Conservation (phyloP, 2,888 invertebrate genomes). For the Nemurella pictetii region DNA sequence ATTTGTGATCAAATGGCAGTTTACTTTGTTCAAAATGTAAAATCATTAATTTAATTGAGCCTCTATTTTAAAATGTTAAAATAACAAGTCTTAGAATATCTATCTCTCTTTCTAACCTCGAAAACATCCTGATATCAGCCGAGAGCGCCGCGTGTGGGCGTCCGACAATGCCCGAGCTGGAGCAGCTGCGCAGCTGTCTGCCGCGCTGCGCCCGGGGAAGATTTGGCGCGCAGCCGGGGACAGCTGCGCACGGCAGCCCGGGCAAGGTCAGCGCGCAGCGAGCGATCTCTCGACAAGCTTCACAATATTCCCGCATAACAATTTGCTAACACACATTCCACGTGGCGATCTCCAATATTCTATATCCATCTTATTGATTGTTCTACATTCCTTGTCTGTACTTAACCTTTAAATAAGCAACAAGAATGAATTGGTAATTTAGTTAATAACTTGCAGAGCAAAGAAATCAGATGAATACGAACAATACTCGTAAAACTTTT, state of each 20-base stretch:
- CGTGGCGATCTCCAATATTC: not conserved
- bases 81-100: constrained; percentile 18
- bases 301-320: not conserved
- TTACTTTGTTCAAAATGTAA: constrained; percentile 18
- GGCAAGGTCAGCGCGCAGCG: not conserved
- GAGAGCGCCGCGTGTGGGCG: not conserved
- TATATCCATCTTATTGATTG: not conserved
- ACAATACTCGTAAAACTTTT: constrained; percentile 4
- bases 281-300: no score
- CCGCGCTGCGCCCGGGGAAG: constrained; percentile 17
- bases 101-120: not conserved
- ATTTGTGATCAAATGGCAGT: constrained; percentile 8
- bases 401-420: constrained; percentile 3
- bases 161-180: not conserved
- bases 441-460: constrained; percentile 11
- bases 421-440: not conserved
- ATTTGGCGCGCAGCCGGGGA: not conserved
- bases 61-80: constrained; percentile 20
- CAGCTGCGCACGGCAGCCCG: not conserved
- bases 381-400: not conserved
- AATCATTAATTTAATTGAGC: constrained; percentile 20
- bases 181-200: not conserved
- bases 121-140: constrained; percentile 3
- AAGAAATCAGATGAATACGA: constrained; percentile 12
- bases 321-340: not conserved